phyloP scores from a whole-genome alignment of 2,797 vertebrate species.

The Halcyon leucocephala region DNA sequence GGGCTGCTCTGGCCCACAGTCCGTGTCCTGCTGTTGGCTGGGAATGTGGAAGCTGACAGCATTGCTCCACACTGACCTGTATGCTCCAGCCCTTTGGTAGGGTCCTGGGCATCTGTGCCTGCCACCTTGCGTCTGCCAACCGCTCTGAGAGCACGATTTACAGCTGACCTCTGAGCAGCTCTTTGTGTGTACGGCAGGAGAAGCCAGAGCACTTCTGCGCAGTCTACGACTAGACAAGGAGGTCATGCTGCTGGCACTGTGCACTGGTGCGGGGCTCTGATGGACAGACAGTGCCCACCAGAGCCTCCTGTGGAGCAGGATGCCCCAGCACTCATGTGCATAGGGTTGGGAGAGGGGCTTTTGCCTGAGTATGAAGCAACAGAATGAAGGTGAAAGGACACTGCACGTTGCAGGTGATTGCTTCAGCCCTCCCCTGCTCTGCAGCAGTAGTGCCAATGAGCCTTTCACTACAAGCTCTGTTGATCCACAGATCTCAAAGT shows the following conservation, averaged over 20 bases:
- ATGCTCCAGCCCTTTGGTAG: background rate
- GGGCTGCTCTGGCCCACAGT: background rate
- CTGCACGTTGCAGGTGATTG: rapidly evolving
- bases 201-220: background rate
- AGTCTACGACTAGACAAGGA: rapidly evolving
- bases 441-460: background rate
- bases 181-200: background rate
- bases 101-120: background rate
- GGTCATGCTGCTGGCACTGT: rapidly evolving
- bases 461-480: background rate
- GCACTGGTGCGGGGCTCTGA: background rate
- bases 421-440: background rate
- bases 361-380: background rate
- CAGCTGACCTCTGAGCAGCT: background rate
- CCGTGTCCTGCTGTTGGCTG: background rate
- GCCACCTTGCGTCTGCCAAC: background rate
- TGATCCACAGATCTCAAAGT: background rate
- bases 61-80: background rate
- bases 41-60: background rate
- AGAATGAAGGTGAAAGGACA: background rate
- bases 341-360: background rate
- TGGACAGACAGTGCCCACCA: background rate
- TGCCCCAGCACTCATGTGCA: rapidly evolving
- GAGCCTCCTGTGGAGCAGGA: background rate
- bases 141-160: background rate